Conservation (phyloP, 2,888 invertebrate genomes). For the Xestia sexstrigata region DNA sequence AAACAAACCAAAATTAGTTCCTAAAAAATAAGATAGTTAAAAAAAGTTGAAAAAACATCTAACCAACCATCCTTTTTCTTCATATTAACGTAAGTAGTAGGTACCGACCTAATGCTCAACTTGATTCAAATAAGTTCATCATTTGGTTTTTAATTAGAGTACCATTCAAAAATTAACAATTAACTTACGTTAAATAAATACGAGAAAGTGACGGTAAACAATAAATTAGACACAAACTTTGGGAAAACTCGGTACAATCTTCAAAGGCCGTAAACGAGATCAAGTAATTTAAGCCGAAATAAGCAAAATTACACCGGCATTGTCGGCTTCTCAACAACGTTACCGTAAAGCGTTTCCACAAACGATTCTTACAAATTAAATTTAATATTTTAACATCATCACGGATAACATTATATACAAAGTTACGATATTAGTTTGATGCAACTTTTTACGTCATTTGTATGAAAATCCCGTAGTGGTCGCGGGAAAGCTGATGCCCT, state of each 20-base stretch:
- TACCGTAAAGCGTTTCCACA: constrained; percentile 79
- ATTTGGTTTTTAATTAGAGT: constrained; percentile 70
- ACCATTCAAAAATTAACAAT: constrained; percentile 77
- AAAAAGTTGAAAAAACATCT: too few species aligned
- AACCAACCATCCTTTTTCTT: too few species aligned
- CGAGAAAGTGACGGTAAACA: constrained; percentile 86
- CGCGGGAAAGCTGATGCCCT: constrained; percentile 79
- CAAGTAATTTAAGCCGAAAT: constrained; percentile 89
- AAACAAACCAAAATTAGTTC: too few species aligned
- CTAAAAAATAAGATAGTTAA: too few species aligned
- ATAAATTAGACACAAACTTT: constrained; percentile 89
- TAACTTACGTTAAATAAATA: constrained; percentile 82
- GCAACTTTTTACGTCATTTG: constrained; percentile 76
- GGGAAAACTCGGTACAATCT: constrained; percentile 87
- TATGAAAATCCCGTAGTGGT: constrained; percentile 80
- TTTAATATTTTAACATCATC: constrained; percentile 77
- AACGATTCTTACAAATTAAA: constrained; percentile 78
- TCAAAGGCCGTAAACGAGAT: constrained; percentile 89
- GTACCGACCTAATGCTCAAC: not conserved
- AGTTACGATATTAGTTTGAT: constrained; percentile 70
- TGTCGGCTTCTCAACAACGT: constrained; percentile 83
- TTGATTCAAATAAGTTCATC: not conserved
- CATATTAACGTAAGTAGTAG: too few species aligned
- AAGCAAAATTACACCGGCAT: constrained; percentile 87
- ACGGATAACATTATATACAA: constrained; percentile 68